These are phyloP conservation scores for Acrocephalus kingi DNA, from an alignment of 2,113 vertebrate species.

Conservation along the genomic window DNA sequence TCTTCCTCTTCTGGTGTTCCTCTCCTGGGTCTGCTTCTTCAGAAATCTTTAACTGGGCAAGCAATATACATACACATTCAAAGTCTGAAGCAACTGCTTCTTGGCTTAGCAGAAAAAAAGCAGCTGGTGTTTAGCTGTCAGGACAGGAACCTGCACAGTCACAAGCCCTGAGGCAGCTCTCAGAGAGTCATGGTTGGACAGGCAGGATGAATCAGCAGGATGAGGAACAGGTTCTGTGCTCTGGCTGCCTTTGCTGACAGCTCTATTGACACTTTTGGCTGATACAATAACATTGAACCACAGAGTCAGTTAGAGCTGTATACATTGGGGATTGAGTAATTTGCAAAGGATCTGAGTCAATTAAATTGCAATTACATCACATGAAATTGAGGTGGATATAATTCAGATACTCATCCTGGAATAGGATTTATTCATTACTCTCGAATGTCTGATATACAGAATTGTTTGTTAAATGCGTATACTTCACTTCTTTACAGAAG, in stretches of 20 bases:
- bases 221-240: not conserved
- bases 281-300: not conserved
- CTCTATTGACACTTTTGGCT: not conserved
- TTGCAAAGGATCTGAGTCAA: constrained; percentile 2
- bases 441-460: not conserved
- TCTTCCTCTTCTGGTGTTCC: not conserved
- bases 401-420: not conserved
- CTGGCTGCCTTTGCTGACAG: not conserved
- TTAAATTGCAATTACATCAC: constrained; percentile 11
- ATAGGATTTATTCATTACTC: not conserved
- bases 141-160: not conserved
- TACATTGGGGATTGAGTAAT: not conserved
- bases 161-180: not conserved
- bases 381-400: not conserved
- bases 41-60: not conserved
- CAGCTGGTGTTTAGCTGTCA: not conserved
- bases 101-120: not conserved
- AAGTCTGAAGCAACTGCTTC: not conserved
- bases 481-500: not conserved
- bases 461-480: not conserved
- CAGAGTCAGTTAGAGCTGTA: not conserved
- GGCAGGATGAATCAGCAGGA: not conserved
- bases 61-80: not conserved
- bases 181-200: not conserved
- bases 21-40: not conserved